A percentile compares a stretch with the other conserved stretches of the same genome.
Conservation (phyloP, 2,113 vertebrate genomes). For the Sylvicapra grimmia region DNA sequence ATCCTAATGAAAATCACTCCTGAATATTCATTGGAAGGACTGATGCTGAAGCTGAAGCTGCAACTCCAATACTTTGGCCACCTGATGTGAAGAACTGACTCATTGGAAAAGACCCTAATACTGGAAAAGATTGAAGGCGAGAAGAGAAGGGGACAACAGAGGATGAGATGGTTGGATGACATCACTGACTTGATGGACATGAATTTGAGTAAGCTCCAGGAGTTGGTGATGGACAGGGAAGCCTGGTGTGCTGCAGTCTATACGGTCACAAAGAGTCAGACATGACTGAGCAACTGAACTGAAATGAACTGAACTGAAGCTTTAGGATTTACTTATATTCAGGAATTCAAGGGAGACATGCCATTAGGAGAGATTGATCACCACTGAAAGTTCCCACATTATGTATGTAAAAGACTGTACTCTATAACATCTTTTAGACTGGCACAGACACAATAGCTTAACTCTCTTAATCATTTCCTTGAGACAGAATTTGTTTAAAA, state of each 20-base stretch:
- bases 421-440: neutral
- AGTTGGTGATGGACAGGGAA: neutral
- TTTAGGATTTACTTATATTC: neutral
- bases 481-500: neutral
- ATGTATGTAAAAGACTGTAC: neutral
- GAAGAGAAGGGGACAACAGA: neutral
- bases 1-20: neutral
- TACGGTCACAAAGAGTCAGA: rapidly evolving
- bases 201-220: neutral
- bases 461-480: neutral
- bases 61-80: neutral
- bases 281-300: neutral
- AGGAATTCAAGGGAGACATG: neutral
- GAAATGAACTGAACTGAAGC: neutral
- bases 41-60: neutral
- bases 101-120: neutral
- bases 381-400: neutral
- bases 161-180: neutral
- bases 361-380: neutral
- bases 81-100: neutral
- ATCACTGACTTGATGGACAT: neutral
- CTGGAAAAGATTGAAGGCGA: neutral
- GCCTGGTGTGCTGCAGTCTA: neutral
- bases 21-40: neutral
- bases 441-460: neutral